Percentiles rank a stretch among this genome's conserved stretches.
Conservation (phyloP, 2,888 invertebrate genomes). For the Sepiola atlantica region DNA sequence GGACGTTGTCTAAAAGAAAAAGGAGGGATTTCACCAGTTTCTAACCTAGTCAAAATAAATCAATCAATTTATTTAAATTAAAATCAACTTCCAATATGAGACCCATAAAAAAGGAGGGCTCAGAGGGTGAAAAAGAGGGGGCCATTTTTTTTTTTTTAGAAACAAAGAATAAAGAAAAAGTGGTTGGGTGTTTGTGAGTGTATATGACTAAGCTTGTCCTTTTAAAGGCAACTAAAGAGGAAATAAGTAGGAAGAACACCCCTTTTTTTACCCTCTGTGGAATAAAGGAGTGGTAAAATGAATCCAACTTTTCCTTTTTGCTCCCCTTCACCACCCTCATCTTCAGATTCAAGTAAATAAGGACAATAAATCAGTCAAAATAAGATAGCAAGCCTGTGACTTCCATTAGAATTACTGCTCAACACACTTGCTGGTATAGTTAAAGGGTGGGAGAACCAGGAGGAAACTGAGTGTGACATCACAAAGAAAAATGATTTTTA, state of each 20-base stretch:
- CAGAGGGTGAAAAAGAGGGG: not conserved
- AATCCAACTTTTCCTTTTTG: not conserved
- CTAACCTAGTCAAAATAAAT: no score
- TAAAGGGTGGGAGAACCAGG: not conserved
- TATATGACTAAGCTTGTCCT: not conserved
- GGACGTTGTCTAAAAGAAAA: no score
- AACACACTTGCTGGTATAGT: not conserved
- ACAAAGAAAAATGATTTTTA: not conserved
- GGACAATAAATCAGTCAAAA: not conserved
- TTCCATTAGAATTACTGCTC: not conserved
- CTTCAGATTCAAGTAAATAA: not conserved
- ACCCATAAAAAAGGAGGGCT: not conserved
- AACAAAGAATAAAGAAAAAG: not conserved
- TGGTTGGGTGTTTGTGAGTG: not conserved
- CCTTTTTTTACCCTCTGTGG: not conserved
- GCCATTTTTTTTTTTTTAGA: not conserved
- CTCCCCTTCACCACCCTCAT: no score
- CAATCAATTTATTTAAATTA: not conserved
- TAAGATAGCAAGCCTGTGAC: not conserved
- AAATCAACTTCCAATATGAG: not conserved
- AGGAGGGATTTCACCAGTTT: no score
- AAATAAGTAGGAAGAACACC: not conserved
- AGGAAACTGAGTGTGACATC: not conserved
- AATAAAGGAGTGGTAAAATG: not conserved
- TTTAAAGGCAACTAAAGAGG: not conserved